Evolutionary conservation across 2,113 vertebrate genomes (phyloP), one percentile per base, ranked within the genome.

Genomic region (Dicerorhinus sumatrensis): DNA sequence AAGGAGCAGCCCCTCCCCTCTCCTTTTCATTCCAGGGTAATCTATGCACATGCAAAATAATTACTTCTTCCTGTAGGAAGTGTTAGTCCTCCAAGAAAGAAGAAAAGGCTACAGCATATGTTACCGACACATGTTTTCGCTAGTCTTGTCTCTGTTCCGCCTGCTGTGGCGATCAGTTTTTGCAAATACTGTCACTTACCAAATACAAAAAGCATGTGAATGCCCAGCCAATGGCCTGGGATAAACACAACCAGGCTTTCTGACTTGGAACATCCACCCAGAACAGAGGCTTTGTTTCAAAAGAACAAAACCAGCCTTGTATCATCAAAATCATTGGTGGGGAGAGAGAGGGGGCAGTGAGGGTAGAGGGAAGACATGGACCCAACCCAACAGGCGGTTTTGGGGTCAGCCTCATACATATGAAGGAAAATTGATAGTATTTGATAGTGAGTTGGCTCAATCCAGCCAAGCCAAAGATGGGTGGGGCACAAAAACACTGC

Each of bases 161-260:
- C 97, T 96, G 98, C 97, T 97, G 97, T 95, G 97, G 98, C 96
- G 97, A 98, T 98, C 97, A 96, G 97, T 80, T 98, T 98, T 98
- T 94, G 97, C 98, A 98, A 98, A 98, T 96, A 98, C 97, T 98
- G 97, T 97, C 97, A 97, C 97, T 98, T 97, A 98, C 95, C 97
- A 97, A 98, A 98, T 93, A 98, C 97, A 98, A 95, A 98, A 98
- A 98, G 96, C 97, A 98, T 98, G 96, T 95, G 97, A 89, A 93
- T 96, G 91, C 97, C 91, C 96, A 96, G 96, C 97, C 97, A 98
- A 96, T 97, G 97, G 96, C 96, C 94, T 91, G 88, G 96, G 97
- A 94, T 98, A 98, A 98, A 97, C 84, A 98, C 91, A 96, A 91
- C 95, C 97, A 97, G 93, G 95, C 97, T 97, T 96, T 98, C 96